A percentile compares a stretch with the other conserved stretches of the same genome.
These are phyloP conservation scores for Rhizoglyphus robini DNA, from an alignment of 1,140 invertebrate species.

Conservation along the genomic window DNA sequence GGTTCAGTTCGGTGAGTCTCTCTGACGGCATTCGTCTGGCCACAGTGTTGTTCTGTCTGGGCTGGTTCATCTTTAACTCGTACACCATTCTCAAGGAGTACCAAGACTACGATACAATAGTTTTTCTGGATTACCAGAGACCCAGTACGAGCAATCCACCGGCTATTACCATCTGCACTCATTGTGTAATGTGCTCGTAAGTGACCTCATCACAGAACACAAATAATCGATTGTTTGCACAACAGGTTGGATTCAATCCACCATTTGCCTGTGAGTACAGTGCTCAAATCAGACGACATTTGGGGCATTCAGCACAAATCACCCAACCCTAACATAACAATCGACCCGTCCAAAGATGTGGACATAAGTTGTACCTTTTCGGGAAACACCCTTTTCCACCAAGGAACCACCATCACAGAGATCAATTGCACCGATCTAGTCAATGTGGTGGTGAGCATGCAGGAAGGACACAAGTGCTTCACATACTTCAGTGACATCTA, in stretches of 20 bases:
- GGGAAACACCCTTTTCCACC: background rate
- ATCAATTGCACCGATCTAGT: background rate
- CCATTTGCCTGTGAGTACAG: background rate
- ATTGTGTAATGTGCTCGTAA: background rate
- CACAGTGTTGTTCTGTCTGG: background rate
- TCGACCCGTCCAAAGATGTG: background rate
- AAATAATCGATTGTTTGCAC: too few species aligned
- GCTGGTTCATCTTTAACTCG: background rate
- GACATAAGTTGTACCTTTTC: background rate
- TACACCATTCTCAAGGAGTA: background rate
- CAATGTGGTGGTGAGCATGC: background rate
- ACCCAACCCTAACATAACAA: too few species aligned
- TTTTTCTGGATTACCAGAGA: background rate
- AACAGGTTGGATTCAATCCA: background rate
- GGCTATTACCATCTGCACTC: background rate
- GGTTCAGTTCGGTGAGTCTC: too few species aligned
- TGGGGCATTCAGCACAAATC: background rate
- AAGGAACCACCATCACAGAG: background rate
- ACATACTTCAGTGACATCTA: background rate
- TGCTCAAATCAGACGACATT: background rate
- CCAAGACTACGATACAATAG: background rate
- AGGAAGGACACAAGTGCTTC: slow-evolving; percentile 6
- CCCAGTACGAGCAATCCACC: background rate
- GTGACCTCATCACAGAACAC: too few species aligned
- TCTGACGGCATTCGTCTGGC: background rate